Conservation (phyloP, 2,888 invertebrate species). For the Athrips mouffetella region DNA sequence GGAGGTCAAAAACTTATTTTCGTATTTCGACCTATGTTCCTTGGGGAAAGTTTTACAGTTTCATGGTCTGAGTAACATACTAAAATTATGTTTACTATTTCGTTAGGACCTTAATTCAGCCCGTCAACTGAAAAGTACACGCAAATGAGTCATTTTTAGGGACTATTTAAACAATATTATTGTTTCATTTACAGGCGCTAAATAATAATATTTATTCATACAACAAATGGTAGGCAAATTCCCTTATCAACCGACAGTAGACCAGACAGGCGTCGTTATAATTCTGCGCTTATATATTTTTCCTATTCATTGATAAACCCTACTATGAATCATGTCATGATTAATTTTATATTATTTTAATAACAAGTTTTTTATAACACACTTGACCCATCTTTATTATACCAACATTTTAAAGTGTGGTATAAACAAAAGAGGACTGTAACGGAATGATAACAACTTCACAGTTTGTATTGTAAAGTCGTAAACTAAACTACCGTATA, state of each 20-base stretch:
- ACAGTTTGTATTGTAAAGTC: background rate
- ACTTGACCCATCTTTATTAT: background rate
- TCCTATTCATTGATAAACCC: conserved; percentile 43
- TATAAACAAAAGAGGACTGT: conserved; percentile 3
- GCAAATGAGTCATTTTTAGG: too few relatives aligned
- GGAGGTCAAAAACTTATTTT: too few relatives aligned
- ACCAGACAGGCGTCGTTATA: conserved; percentile 32
- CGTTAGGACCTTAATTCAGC: too few relatives aligned
- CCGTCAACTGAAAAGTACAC: too few relatives aligned
- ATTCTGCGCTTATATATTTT: conserved; percentile 42
- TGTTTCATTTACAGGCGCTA: too few relatives aligned
- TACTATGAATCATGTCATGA: conserved; percentile 46
- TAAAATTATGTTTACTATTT: too few relatives aligned
- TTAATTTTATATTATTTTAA: conserved; percentile 30
- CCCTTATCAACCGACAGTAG: conserved; percentile 43
- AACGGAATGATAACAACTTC: conserved; percentile 2
- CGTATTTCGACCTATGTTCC: too few relatives aligned
- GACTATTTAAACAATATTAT: too few relatives aligned
- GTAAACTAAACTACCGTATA: background rate
- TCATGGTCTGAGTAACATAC: too few relatives aligned
- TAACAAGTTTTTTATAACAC: background rate
- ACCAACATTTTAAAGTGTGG: background rate
- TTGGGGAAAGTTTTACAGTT: too few relatives aligned
- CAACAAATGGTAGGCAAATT: conserved; percentile 19
- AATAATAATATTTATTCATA: background rate